Conservation (phyloP, 2,888 invertebrate species). For the Orthosia gracilis region DNA sequence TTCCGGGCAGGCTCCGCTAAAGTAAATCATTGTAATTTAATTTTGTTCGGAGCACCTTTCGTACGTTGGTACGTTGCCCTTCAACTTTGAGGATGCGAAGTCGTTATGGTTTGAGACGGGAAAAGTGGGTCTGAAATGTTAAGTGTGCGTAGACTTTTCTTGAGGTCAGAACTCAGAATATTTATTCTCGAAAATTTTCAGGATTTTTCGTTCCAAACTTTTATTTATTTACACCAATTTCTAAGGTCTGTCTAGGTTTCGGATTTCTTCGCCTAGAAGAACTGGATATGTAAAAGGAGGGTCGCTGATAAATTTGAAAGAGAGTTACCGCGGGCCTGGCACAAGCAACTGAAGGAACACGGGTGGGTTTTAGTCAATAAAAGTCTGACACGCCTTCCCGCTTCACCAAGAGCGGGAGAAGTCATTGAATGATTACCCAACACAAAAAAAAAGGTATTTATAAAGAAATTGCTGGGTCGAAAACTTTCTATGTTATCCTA, state of each 20-base stretch:
- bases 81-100: constrained; percentile 49
- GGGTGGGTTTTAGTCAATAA: too few relatives aligned
- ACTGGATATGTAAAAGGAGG: not conserved
- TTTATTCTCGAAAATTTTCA: constrained; percentile 1
- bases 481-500: not conserved
- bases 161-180: not conserved
- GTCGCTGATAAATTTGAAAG: too few relatives aligned
- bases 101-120: constrained; percentile 43
- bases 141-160: constrained; percentile 35
- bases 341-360: too few relatives aligned
- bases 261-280: not conserved
- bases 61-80: constrained; percentile 44
- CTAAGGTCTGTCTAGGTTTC: not conserved
- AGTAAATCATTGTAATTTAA: constrained; percentile 71
- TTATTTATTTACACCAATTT: not conserved
- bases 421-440: too few relatives aligned
- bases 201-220: not conserved
- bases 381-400: too few relatives aligned
- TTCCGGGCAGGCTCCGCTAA: constrained; percentile 55
- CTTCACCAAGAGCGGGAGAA: too few relatives aligned
- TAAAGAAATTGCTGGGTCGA: not conserved
- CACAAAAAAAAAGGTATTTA: too few relatives aligned
- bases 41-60: constrained; percentile 60
- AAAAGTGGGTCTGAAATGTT: constrained; percentile 36
- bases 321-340: too few relatives aligned